Base-by-base conservation (phyloP, 1,140 invertebrate genomes). In the Calliphora vicina region DNA sequence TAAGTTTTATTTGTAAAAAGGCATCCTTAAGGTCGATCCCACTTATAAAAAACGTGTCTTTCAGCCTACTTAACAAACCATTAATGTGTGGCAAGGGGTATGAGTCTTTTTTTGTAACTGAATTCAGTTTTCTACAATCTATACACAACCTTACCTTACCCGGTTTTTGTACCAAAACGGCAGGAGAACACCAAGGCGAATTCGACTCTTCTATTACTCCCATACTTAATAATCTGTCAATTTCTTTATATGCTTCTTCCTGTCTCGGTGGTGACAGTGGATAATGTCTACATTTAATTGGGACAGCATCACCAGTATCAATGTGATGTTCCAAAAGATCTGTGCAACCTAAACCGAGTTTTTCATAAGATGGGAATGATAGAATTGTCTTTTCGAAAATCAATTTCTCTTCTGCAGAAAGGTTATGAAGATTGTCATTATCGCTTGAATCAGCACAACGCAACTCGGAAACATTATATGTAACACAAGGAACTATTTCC, bases 71-170 rank as follows among this genome's bases (percentile, higher is more conserved):
- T 35, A 35, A 35, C 35, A 35, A 35, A 6, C 35, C 35, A 10
- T 35, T 35, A 8, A 35, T 35, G 10, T 35, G 35, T 5, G 87
- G 86, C 10, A 86, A 57, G n/a, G 84, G 85, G 27, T 84, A 84
- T 5, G 87, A 86, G 82, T 91, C 88, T 25, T 85, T 85, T 57
- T 86, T 87, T 0, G 91, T 90, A 0, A 91, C 74, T 2, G 86
- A 83, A 74, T 91, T 91, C 6, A 91, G 29, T 82, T 86, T 87
- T 4, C 91, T 74, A 26, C 87, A 87, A 80, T 91, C 90, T n/a
- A 91, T 84, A 81, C 89, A 91, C 83, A 91, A 73, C 87, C 82
- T 15, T 43, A 82, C 25, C 43, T 84, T 83, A 15, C 80, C 84
- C 2, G 84, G 84, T 67, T 83, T 84, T 5, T 29, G 15, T 35